A percentile compares a stretch with the other conserved stretches of the same genome.
Evolutionary conservation across 53 echinoderm and acorn worm species (phyloP).

Genomic region (Luidia sarsii): DNA sequence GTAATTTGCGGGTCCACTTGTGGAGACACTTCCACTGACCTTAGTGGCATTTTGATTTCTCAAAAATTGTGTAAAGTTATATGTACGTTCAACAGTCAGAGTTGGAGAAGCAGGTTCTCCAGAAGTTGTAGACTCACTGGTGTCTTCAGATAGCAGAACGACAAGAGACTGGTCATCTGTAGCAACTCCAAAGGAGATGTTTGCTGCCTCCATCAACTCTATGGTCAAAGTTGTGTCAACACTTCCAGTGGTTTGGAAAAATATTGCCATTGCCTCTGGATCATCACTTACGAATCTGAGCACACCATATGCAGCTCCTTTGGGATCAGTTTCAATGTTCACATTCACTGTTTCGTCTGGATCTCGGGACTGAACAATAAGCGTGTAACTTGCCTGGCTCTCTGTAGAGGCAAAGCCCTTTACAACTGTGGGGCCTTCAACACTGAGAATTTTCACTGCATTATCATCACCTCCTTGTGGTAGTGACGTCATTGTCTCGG

Average conservation of each 20-base stretch:
- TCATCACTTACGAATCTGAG: not conserved
- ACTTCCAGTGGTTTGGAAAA: not conserved
- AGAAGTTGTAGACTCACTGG: no score
- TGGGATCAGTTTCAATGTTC: not conserved
- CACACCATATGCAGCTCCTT: not conserved
- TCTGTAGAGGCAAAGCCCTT: slow-evolving; percentile 12
- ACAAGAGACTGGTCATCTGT: slow-evolving; percentile 7
- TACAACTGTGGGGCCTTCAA: not conserved
- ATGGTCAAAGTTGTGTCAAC: not conserved
- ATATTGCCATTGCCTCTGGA: not conserved
- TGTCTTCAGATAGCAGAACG: not conserved
- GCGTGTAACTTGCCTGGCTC: slow-evolving; percentile 6
- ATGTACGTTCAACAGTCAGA: no score
- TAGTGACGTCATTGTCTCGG: no score
- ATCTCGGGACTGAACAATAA: not conserved
- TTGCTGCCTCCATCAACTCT: not conserved
- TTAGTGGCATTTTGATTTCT: not conserved
- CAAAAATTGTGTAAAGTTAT: no score
- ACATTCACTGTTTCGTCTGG: slow-evolving; percentile 1
- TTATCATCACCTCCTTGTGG: no score
- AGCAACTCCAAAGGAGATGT: slow-evolving; percentile 1
- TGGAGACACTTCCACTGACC: slow-evolving; percentile 22
- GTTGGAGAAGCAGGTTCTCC: no score
- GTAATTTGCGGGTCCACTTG: slow-evolving; percentile 14
- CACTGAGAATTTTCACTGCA: not conserved